Evolutionary conservation across 1,140 invertebrate genomes (phyloP).

Genomic region (Hesperophylax magnus): DNA sequence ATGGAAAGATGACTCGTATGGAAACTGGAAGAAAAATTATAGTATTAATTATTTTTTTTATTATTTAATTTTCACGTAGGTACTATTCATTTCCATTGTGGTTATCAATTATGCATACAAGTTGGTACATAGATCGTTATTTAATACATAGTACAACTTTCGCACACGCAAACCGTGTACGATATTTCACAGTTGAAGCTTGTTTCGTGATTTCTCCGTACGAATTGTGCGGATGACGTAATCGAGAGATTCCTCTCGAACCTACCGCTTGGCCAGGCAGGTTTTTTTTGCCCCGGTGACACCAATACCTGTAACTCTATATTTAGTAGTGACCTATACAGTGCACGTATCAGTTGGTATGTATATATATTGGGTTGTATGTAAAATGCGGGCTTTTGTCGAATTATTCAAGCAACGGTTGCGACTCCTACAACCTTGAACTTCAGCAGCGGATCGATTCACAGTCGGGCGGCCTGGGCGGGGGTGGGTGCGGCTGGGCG

Average conservation of each 20-base stretch:
- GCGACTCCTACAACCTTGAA: slow-evolving; percentile 17
- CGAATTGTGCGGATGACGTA: not conserved
- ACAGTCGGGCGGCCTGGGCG: not conserved
- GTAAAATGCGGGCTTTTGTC: not conserved
- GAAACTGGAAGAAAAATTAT: no score
- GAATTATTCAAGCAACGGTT: not conserved
- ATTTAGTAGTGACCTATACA: not conserved
- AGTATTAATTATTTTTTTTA: no score
- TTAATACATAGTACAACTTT: no score
- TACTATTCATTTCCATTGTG: no score
- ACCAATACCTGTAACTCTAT: slow-evolving; percentile 1
- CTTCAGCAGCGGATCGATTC: slow-evolving; percentile 19
- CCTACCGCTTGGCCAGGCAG: not conserved
- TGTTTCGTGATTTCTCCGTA: not conserved
- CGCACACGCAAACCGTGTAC: not conserved
- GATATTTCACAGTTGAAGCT: not conserved
- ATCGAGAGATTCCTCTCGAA: slow-evolving; percentile 17
- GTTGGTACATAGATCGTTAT: no score
- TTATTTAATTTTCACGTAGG: no score
- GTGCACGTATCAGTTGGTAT: not conserved
- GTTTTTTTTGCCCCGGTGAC: slow-evolving; percentile 15
- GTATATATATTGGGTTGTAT: not conserved
- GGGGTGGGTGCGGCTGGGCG: not conserved
- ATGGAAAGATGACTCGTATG: no score
- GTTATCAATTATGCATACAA: no score